Base-by-base conservation (phyloP, 92 coral and sea anemone species). In the Metridium senile region DNA sequence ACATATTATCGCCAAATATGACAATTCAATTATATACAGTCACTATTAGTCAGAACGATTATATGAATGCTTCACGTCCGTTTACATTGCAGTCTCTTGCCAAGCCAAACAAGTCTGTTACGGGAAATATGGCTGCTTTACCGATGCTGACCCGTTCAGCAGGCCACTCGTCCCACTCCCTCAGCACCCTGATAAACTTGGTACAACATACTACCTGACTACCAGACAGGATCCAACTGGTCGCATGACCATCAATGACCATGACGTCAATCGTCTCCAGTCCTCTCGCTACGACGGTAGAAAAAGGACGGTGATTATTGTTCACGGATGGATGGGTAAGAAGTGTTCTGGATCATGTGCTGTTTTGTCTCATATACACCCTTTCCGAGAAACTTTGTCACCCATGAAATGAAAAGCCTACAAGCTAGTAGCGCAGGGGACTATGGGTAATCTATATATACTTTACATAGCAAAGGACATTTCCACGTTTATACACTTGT, bases 101-200 rank as follows among this genome's bases (percentile, higher is more conserved):
- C 49, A 39, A 39, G 49, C 59, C 17, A 29, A 61, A 7, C 29
- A 61, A 26, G 77, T 86, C 56, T 86, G 89, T 53, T 90, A 79
- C 52, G 76, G 72, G 16, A 80, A 59, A 74, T 90, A 90, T 54
- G 91, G 94, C 33, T 83, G 91, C 31, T 90, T 86, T 30, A 45
- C 39, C 19, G 16, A 75, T 39, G 35, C 62, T 3, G 73, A 75
- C 0, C 82, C 93, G 26, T 88, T 88, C 54, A 62, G 68, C 68
- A 31, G 68, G 8, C 28, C 65, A 11, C 68, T 71, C 35, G 80
- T 82, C 46, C 59, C 75, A 1, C 75, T 86, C 11, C 94, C 94
- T 7, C 77, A 80, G 33, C 66, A 62, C 22, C 92, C 96, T 21
- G 51, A 81, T 46, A 4, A 22, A 31, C 43, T 90, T 73, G 81